Conservation (phyloP, 2,888 invertebrate genomes). For the Limnephilus lunatus region DNA sequence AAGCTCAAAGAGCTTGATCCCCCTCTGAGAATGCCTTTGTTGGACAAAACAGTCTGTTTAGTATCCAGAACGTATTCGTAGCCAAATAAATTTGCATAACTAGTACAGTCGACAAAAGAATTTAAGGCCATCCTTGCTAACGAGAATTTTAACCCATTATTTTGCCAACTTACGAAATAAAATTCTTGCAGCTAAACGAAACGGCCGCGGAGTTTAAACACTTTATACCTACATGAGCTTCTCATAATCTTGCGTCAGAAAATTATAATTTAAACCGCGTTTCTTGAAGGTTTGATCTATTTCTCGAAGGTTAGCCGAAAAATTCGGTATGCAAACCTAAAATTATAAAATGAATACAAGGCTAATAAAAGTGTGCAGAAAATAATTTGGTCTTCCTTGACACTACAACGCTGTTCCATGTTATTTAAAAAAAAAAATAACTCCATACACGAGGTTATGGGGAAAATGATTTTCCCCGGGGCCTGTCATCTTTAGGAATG, state of each 20-base stretch:
- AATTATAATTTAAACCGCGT: not conserved
- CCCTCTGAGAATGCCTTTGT: not conserved
- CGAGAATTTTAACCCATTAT: not conserved
- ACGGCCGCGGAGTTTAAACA: not conserved
- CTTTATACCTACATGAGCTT: not conserved
- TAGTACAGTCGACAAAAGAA: not conserved
- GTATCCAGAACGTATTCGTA: not conserved
- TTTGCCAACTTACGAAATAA: not conserved
- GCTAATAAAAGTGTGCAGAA: no score
- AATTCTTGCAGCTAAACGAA: not conserved
- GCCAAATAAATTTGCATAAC: not conserved
- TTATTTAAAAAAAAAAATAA: no score
- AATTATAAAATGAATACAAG: no score
- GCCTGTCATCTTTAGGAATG: no score
- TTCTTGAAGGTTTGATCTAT: not conserved
- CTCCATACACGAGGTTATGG: no score
- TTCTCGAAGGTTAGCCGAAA: not conserved
- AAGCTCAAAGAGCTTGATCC: not conserved
- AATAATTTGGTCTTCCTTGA: no score
- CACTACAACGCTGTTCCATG: no score
- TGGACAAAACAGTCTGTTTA: not conserved
- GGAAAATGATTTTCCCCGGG: no score
- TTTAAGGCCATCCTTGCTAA: not conserved
- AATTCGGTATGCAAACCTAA: no score
- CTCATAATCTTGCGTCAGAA: not conserved